Conservation (phyloP, 2,797 vertebrate species). For the Micropoecilia bifurca region DNA sequence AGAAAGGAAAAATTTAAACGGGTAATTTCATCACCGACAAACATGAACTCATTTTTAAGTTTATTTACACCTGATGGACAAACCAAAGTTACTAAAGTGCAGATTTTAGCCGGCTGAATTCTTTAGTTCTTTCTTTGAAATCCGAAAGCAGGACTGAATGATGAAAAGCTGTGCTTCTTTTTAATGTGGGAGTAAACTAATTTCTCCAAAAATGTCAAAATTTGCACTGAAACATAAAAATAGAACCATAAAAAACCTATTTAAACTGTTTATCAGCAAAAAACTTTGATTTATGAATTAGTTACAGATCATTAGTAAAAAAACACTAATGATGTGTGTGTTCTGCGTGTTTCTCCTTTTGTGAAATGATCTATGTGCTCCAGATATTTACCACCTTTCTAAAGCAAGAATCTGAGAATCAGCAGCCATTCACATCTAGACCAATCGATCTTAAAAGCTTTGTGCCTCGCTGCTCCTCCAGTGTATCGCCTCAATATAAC, state of each 20-base stretch:
- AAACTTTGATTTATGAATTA: neutral
- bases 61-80: neutral
- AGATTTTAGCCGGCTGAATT: neutral
- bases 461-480: neutral
- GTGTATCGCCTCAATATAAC: constrained; percentile 6
- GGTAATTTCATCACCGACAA: neutral
- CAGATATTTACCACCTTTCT: neutral
- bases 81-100: neutral
- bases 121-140: neutral
- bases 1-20: neutral
- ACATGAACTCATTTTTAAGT: neutral
- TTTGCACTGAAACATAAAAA: too few species aligned
- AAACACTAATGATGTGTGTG: too few species aligned
- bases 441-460: constrained; percentile 24
- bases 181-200: too few species aligned
- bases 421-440: neutral
- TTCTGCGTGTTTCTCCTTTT: neutral
- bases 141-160: too few species aligned
- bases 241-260: too few species aligned
- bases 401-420: neutral
- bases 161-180: too few species aligned
- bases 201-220: too few species aligned
- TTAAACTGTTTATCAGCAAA: too few species aligned
- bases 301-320: neutral
- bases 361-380: neutral